These are phyloP conservation scores for Anneissia japonica DNA, from an alignment of 35 echinoderm and acorn worm genomes.

Conservation along the genomic window DNA sequence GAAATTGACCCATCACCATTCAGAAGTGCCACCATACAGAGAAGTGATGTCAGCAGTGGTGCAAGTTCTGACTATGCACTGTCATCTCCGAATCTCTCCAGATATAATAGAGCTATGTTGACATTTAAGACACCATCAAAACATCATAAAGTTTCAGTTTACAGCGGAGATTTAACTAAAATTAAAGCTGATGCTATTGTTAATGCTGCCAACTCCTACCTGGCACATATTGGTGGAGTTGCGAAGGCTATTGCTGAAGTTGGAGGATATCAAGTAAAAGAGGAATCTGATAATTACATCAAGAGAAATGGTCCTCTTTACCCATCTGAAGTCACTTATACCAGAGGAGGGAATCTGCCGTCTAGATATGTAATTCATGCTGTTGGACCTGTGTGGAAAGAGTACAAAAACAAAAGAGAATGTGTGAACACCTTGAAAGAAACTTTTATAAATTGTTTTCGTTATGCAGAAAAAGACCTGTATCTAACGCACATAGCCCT, in stretches of 20 bases:
- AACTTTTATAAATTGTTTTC: conserved; percentile 35
- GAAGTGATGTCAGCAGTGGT: background rate
- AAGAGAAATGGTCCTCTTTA: conserved; percentile 29
- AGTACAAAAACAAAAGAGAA: conserved; percentile 32
- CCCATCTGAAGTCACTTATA: conserved; percentile 23
- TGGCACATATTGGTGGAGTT: conserved; percentile 37
- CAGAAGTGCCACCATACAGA: background rate
- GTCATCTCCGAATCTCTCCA: no score
- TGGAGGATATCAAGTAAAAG: conserved; percentile 7
- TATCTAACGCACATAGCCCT: conserved; percentile 1
- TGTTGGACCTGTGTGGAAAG: conserved; percentile 43
- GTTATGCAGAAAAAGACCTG: conserved; percentile 6
- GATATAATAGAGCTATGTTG: background rate
- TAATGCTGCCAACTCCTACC: conserved; percentile 36
- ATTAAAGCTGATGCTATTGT: conserved; percentile 36
- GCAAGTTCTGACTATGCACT: background rate
- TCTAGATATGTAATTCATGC: conserved; percentile 44
- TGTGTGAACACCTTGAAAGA: conserved; percentile 22
- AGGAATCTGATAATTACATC: conserved; percentile 26
- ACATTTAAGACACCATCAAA: background rate
- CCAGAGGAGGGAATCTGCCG: conserved; percentile 27
- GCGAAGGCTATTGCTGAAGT: conserved; percentile 23
- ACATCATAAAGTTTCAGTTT: background rate
- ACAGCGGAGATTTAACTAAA: conserved; percentile 20
- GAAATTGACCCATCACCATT: background rate